These are phyloP conservation scores for Xiphorhynchus elegans DNA, from an alignment of 2,113 vertebrate genomes.

Conservation along the genomic window DNA sequence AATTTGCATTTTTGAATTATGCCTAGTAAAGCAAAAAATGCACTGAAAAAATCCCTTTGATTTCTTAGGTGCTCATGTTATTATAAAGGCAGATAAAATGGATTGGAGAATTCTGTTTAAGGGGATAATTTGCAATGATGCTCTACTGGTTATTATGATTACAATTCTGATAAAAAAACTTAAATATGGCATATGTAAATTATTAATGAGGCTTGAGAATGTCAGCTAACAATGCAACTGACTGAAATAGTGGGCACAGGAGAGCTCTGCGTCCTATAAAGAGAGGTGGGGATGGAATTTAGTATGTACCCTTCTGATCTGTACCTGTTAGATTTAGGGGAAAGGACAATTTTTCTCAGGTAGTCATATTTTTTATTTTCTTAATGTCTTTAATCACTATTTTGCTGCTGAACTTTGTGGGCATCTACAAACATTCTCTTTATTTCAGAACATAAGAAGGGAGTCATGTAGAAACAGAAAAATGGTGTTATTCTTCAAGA, in stretches of 20 bases:
- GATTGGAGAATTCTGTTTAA: not conserved
- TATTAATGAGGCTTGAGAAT: not conserved
- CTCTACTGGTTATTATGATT: not conserved
- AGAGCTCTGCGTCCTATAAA: not conserved
- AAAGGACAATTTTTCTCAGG: not conserved
- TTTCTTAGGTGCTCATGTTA: not conserved
- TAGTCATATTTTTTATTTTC: not conserved
- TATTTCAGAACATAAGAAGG: not conserved
- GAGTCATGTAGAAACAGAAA: not conserved
- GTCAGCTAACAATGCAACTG: not conserved
- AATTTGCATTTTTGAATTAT: not conserved
- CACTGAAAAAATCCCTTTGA: too few relatives aligned
- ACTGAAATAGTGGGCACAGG: not conserved
- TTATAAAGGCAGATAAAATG: not conserved
- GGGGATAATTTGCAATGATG: not conserved
- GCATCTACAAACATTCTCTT: not conserved
- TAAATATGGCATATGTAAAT: not conserved
- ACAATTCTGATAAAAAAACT: not conserved
- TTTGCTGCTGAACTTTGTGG: not conserved
- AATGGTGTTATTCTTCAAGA: not conserved
- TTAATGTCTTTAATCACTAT: not conserved
- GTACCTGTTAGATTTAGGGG: not conserved
- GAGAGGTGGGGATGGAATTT: not conserved
- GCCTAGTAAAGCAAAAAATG: not conserved
- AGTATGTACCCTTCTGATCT: not conserved